phyloP scores from a whole-genome alignment of 2,113 vertebrate species.

The Spizaetus ornatus region DNA sequence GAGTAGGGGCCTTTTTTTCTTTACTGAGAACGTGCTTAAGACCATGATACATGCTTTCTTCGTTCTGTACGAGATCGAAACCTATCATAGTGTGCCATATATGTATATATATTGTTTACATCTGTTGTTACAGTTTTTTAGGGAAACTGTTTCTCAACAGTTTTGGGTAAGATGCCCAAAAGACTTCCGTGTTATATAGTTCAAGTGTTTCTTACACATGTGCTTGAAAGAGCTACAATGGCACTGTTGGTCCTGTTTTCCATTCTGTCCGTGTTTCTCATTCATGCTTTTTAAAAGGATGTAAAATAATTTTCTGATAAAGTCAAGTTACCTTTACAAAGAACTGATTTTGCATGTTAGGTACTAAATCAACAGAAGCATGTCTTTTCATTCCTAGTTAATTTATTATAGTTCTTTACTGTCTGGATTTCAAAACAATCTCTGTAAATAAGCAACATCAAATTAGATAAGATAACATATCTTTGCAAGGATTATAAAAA shows the following conservation, averaged over 20 bases:
- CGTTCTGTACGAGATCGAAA: background rate
- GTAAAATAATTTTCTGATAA: background rate
- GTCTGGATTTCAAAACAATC: background rate
- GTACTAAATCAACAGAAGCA: background rate
- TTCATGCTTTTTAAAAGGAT: background rate
- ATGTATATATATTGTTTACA: background rate
- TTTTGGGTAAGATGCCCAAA: background rate
- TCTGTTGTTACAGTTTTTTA: background rate
- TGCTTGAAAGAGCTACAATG: background rate
- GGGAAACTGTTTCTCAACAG: background rate
- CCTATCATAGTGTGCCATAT: background rate
- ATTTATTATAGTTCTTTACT: background rate
- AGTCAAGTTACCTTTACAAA: background rate
- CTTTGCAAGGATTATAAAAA: background rate
- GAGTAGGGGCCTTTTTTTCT: slow-evolving; percentile 46
- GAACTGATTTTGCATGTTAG: background rate
- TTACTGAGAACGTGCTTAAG: background rate
- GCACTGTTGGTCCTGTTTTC: background rate
- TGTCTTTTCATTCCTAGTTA: background rate
- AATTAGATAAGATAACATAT: background rate
- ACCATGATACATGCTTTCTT: accelerated
- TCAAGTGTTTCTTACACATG: background rate
- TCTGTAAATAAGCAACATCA: background rate
- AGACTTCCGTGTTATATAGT: background rate
- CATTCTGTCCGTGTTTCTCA: background rate